These are phyloP conservation scores for Clavelina lepadiformis DNA, from an alignment of 23 tunicate species.

Conservation along the genomic window DNA sequence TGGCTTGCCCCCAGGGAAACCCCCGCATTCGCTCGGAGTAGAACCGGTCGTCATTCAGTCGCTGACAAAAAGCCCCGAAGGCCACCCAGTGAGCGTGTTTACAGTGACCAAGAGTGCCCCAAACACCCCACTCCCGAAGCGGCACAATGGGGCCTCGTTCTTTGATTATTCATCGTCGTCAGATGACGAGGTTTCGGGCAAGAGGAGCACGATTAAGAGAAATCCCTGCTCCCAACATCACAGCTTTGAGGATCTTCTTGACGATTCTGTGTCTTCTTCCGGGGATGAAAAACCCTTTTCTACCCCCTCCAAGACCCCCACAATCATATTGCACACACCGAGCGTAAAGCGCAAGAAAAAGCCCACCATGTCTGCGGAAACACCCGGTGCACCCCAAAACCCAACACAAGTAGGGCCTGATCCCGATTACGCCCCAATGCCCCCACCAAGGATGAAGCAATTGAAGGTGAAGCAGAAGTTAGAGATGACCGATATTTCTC, in stretches of 20 bases:
- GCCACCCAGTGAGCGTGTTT: conserved; percentile 32
- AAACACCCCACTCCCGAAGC: conserved; percentile 36
- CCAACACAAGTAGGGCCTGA: too few relatives aligned
- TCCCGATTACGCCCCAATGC: not conserved
- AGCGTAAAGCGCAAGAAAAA: conserved; percentile 11
- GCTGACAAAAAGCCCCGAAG: conserved; percentile 1
- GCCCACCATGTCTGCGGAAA: conserved; percentile 8
- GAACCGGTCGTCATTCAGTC: conserved; percentile 4
- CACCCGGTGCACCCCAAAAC: too few relatives aligned
- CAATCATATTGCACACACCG: conserved; percentile 20
- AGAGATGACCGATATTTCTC: too few relatives aligned
- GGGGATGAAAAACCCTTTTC: not conserved
- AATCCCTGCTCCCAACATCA: not conserved
- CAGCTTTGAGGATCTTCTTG: conserved; percentile 16
- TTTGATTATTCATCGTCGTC: conserved; percentile 2
- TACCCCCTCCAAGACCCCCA: not conserved
- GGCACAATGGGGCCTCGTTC: conserved; percentile 1
- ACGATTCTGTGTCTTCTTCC: not conserved
- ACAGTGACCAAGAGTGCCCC: conserved; percentile 59
- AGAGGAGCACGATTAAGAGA: conserved; percentile 13
- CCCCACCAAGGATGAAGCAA: conserved; percentile 8
- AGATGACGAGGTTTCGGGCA: conserved; percentile 5
- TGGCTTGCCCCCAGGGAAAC: too few relatives aligned
- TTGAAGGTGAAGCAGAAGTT: too few relatives aligned
- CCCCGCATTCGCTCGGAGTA: too few relatives aligned